phyloP scores from a whole-genome alignment of 1,140 invertebrate species.

The Heliconius melpomene region DNA sequence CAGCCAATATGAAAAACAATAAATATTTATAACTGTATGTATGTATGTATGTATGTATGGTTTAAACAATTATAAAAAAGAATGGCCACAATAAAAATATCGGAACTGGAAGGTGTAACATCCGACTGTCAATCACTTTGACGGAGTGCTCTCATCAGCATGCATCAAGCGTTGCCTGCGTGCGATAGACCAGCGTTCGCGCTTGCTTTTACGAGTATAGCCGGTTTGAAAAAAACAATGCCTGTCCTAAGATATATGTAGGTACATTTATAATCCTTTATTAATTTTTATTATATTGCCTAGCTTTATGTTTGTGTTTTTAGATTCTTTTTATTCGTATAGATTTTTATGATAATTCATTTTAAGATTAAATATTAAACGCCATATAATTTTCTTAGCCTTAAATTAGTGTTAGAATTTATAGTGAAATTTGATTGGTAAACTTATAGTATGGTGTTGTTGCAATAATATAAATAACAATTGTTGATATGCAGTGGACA shows the following conservation, averaged over 20 bases:
- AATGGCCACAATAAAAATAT: slow-evolving; percentile 13
- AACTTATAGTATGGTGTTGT: too few species aligned
- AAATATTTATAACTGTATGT: neutral
- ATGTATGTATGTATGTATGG: neutral
- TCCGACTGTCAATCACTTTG: slow-evolving; percentile 31
- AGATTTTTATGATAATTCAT: too few species aligned
- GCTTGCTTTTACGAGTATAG: slow-evolving; percentile 16
- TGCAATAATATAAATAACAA: too few species aligned
- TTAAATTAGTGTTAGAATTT: too few species aligned
- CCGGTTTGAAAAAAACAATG: slow-evolving; percentile 15
- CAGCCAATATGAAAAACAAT: neutral
- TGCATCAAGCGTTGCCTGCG: slow-evolving; percentile 20
- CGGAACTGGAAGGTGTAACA: slow-evolving; percentile 35
- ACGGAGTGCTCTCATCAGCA: slow-evolving; percentile 29
- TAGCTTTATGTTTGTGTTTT: neutral
- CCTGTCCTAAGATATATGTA: slow-evolving; percentile 10
- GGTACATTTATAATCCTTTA: neutral
- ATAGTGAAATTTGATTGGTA: too few species aligned
- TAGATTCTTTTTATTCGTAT: neutral
- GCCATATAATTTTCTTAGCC: too few species aligned
- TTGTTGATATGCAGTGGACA: neutral
- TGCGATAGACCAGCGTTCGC: slow-evolving; percentile 21
- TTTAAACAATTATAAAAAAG: neutral
- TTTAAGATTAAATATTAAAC: too few species aligned
- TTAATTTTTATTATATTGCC: neutral